These are phyloP conservation scores for Apamea anceps DNA, from an alignment of 2,888 invertebrate genomes.

Conservation along the genomic window DNA sequence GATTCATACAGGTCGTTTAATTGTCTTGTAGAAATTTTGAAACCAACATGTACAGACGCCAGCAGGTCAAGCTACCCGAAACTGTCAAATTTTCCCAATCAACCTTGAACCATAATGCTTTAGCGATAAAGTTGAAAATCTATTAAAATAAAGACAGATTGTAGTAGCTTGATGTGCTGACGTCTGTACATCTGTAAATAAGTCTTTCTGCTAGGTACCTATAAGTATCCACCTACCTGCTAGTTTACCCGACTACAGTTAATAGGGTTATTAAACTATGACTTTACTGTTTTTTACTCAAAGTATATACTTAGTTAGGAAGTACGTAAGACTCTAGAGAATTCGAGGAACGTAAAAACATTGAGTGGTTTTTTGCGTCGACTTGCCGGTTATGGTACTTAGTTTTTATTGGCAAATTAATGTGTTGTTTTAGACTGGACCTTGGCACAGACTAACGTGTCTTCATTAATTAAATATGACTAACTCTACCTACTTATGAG, in stretches of 20 bases:
- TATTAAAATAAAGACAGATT: too few relatives aligned
- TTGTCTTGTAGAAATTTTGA: too few relatives aligned
- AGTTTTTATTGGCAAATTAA: slow-evolving; percentile 5
- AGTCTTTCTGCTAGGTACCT: background rate
- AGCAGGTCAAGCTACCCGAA: too few relatives aligned
- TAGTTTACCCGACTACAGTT: background rate
- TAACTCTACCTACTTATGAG: background rate
- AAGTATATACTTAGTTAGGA: background rate
- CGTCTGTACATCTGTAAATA: background rate
- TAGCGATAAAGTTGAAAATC: too few relatives aligned
- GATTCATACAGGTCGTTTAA: background rate
- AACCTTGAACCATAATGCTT: too few relatives aligned
- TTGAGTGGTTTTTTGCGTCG: background rate
- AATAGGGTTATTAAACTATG: background rate
- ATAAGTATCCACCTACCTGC: background rate
- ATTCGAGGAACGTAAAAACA: too few relatives aligned
- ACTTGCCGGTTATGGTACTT: background rate
- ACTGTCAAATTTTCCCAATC: too few relatives aligned
- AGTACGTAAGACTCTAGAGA: background rate
- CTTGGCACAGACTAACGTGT: background rate
- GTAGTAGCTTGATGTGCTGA: too few relatives aligned
- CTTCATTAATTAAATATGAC: background rate
- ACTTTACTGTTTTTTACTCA: slow-evolving; percentile 1
- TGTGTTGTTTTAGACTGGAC: slow-evolving; percentile 10
- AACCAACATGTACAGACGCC: too few relatives aligned